phyloP scores from a whole-genome alignment of 2,888 invertebrate species.

The Cremastinae sp. region DNA sequence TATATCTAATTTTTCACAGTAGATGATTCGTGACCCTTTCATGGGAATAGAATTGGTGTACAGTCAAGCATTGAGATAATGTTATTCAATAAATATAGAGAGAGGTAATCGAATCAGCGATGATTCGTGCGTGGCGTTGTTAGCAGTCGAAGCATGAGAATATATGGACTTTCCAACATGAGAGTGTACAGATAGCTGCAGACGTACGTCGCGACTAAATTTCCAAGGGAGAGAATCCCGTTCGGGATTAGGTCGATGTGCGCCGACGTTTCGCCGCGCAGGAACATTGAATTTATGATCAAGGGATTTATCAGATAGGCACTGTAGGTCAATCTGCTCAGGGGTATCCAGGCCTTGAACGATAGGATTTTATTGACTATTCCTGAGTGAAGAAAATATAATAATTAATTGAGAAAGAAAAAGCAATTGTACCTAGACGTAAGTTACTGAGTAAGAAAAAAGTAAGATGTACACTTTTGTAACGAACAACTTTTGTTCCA shows the following conservation, averaged over 20 bases:
- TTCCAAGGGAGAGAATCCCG: conserved; percentile 71
- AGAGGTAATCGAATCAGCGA: conserved; percentile 54
- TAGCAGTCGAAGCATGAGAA: conserved; percentile 75
- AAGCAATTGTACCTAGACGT: neutral
- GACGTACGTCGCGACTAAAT: conserved; percentile 72
- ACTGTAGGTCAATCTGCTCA: conserved; percentile 83
- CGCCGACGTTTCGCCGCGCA: conserved; percentile 72
- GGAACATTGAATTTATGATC: conserved; percentile 81
- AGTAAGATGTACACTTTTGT: no score
- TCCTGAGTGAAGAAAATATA: conserved; percentile 72
- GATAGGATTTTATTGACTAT: conserved; percentile 79
- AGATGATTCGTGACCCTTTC: no score
- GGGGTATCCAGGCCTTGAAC: conserved; percentile 73
- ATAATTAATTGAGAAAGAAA: neutral
- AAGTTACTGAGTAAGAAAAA: no score
- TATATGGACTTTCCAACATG: conserved; percentile 79
- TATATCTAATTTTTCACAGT: no score
- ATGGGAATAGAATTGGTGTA: no score
- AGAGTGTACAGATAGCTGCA: conserved; percentile 76
- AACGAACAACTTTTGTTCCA: no score
- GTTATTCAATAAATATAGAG: conserved; percentile 1
- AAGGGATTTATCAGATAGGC: conserved; percentile 84
- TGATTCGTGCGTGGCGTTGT: conserved; percentile 54
- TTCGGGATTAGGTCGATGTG: conserved; percentile 75
- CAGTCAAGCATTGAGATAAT: no score